Evolutionary conservation across 2,888 invertebrate genomes (phyloP).

Genomic region (Napeogenes inachia): DNA sequence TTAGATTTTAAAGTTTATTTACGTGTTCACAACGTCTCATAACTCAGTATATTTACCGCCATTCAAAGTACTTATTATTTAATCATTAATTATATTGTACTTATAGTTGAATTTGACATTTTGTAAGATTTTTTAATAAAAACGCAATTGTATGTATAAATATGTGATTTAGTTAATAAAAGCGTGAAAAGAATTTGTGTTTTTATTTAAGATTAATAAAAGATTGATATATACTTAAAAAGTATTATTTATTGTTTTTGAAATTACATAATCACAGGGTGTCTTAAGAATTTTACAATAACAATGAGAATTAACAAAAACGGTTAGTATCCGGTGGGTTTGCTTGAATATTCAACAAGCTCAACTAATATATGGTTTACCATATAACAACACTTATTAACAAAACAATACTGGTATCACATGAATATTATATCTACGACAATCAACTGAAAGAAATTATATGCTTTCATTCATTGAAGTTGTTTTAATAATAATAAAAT

Average conservation of each 20-base stretch:
- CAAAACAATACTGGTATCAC: too few species aligned
- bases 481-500: too few species aligned
- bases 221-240: neutral
- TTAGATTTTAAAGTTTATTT: neutral
- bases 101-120: neutral
- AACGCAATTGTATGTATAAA: slow-evolving; percentile 4
- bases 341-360: too few species aligned
- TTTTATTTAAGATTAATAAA: slow-evolving; percentile 20
- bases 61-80: neutral
- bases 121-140: slow-evolving; percentile 5
- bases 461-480: too few species aligned
- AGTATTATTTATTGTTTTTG: slow-evolving; percentile 3
- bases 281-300: too few species aligned
- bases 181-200: neutral
- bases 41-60: neutral
- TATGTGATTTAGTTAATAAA: slow-evolving; percentile 2
- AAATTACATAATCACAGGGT: slow-evolving; percentile 3
- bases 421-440: too few species aligned
- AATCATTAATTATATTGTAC: neutral
- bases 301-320: too few species aligned
- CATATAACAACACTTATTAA: too few species aligned
- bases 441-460: too few species aligned
- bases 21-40: neutral
- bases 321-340: too few species aligned
- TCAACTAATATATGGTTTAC: too few species aligned